Evolutionary conservation across 2,888 invertebrate species (phyloP).

Genomic region (Chalcis sispes): DNA sequence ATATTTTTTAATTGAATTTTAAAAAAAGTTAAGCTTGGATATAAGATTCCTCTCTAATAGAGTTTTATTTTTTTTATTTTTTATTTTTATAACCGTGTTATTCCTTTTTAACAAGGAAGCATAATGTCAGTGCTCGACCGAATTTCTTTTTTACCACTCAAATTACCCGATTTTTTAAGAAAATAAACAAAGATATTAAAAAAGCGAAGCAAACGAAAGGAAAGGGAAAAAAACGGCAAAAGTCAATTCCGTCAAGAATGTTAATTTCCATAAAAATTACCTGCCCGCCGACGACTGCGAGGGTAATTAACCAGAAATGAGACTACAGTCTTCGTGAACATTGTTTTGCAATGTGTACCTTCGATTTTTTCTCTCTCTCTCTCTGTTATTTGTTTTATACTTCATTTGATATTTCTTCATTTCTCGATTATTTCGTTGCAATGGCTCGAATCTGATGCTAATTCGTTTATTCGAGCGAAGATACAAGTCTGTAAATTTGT

Average conservation of each 20-base stretch:
- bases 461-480: slow-evolving; percentile 41
- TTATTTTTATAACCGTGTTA: too few species aligned
- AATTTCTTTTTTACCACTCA: too few species aligned
- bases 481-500: too few species aligned
- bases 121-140: not conserved
- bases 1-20: too few species aligned
- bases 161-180: too few species aligned
- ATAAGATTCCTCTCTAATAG: too few species aligned
- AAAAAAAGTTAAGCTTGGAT: too few species aligned
- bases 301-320: slow-evolving; percentile 43
- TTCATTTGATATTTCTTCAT: too few species aligned
- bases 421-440: not conserved
- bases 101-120: too few species aligned
- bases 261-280: slow-evolving; percentile 44
- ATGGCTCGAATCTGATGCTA: slow-evolving; percentile 19
- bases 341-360: slow-evolving; percentile 10
- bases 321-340: not conserved
- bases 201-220: not conserved
- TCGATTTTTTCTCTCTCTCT: too few species aligned
- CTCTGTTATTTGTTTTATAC: too few species aligned
- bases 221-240: slow-evolving; percentile 5
- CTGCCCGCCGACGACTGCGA: slow-evolving; percentile 16
- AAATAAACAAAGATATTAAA: not conserved
- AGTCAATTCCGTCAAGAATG: slow-evolving; percentile 11
- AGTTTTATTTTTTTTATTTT: too few species aligned